These are phyloP conservation scores for Agriopis marginaria DNA, from an alignment of 2,888 invertebrate genomes.

Conservation along the genomic window DNA sequence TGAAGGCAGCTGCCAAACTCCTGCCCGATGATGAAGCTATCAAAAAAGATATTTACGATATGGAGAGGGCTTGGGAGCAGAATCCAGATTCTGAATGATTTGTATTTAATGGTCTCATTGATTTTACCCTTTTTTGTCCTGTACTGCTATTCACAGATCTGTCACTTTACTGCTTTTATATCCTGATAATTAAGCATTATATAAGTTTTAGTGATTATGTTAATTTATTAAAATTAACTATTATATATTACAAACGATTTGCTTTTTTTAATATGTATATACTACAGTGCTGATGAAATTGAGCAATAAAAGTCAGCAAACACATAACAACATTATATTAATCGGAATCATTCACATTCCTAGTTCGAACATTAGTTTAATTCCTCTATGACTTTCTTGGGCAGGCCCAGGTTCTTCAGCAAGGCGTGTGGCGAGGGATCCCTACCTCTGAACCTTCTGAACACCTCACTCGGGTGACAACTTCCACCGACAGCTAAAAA, in stretches of 20 bases:
- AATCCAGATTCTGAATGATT: slow-evolving; percentile 87
- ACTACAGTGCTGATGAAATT: neutral
- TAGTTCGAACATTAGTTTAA: slow-evolving; percentile 61
- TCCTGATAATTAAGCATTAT: too few relatives aligned
- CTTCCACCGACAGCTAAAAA: slow-evolving; percentile 94
- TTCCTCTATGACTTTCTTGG: slow-evolving; percentile 67
- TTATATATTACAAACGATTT: neutral
- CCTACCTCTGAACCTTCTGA: slow-evolving; percentile 95
- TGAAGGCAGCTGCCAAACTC: slow-evolving; percentile 90
- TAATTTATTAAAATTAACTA: neutral
- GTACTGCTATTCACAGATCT: neutral
- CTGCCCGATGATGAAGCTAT: slow-evolving; percentile 88
- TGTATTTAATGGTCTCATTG: neutral
- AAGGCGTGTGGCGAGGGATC: slow-evolving; percentile 95
- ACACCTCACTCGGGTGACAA: slow-evolving; percentile 93
- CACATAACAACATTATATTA: slow-evolving; percentile 60
- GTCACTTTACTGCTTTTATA: neutral
- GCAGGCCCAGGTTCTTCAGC: slow-evolving; percentile 87
- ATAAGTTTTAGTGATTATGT: too few relatives aligned
- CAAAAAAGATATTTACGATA: slow-evolving; percentile 88
- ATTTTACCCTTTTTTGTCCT: too few relatives aligned
- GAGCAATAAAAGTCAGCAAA: slow-evolving; percentile 31
- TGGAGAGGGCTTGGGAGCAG: slow-evolving; percentile 92
- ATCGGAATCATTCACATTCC: slow-evolving; percentile 62
- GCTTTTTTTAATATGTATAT: neutral